Evolutionary conservation across 1,140 invertebrate genomes (phyloP).

Genomic region (Aphidius ervi): DNA sequence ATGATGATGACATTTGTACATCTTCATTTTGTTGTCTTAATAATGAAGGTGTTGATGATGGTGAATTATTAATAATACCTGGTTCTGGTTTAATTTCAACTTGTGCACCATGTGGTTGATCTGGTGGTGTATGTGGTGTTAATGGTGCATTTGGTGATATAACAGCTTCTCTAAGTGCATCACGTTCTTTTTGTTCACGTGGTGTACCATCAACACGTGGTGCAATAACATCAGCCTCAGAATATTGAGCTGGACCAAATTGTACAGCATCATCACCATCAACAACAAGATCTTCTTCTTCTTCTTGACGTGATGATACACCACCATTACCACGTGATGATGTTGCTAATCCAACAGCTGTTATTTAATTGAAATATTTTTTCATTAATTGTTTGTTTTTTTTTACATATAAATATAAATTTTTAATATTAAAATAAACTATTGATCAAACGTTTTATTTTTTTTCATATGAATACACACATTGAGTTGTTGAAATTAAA

Average conservation of each 20-base stretch:
- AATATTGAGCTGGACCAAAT: slow-evolving; percentile 82
- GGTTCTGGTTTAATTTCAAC: slow-evolving; percentile 51
- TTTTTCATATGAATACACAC: no score
- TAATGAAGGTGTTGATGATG: slow-evolving; percentile 32
- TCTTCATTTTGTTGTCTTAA: slow-evolving; percentile 31
- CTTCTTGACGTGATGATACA: slow-evolving; percentile 59
- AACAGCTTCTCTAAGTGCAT: slow-evolving; percentile 60
- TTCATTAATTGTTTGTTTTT: not conserved
- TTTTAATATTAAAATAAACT: not conserved
- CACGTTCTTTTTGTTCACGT: slow-evolving; percentile 56
- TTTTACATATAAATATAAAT: not conserved
- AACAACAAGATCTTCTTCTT: slow-evolving; percentile 77
- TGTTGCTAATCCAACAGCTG: slow-evolving; percentile 56
- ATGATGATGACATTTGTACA: slow-evolving; percentile 46
- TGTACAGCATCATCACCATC: slow-evolving; percentile 70
- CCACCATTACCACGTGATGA: slow-evolving; percentile 53
- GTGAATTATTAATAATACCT: slow-evolving; percentile 31
- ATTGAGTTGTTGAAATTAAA: no score
- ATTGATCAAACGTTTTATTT: no score
- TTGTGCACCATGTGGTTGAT: slow-evolving; percentile 33
- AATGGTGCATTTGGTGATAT: slow-evolving; percentile 49
- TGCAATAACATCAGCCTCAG: slow-evolving; percentile 67
- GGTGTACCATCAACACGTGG: slow-evolving; percentile 55
- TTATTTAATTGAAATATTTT: not conserved
- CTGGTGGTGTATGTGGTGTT: slow-evolving; percentile 34